Base-by-base conservation (phyloP, 1,140 invertebrate genomes). In the Carposina sasakii region DNA sequence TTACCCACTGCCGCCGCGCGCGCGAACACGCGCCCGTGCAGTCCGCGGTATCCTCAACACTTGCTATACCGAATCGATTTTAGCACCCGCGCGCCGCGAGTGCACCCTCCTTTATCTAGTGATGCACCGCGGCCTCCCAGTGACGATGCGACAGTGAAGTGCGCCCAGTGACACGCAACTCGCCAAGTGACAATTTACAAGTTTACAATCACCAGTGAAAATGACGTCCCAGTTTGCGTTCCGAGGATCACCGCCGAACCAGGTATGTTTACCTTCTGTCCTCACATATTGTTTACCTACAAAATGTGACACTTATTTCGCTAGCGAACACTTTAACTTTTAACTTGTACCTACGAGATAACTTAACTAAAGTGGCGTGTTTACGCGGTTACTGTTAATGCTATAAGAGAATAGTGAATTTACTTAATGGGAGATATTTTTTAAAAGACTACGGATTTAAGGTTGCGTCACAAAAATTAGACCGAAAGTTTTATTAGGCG, bases 161-260 rank as follows among this genome's bases (percentile, higher is more conserved):
- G 71, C 70, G 62, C 64, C 68, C 72, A 68, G 71, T 77, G 75
- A 71, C 64, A 66, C 61, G 52, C 53, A 71, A 54, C 58, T 30
- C 47, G 43, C 15, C 20, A 39, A 47, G 67, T 72, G 70, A 56
- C 67, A 57, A 61, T 60, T 63, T 59, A 60, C 52, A 59, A 61
- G 59, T 67, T 71, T 56, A 46, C 48, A 33, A 30, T 62, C 41
- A 31, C 49, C 48, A 58, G 67, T 76, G 72, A 70, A 72, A 65
- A 83, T 83, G 78, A 83, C 78, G 22, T 83, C 78, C 46, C 78
- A 83, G 59, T 83, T 83, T 56, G 78, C 78, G 46, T 82, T 81
- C 67, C 62, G 78, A 62, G 78, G 78, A 74, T 82, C 78, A 44
- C 78, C 78, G 15, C 78, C 76, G 17, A 81, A 79, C 51, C 76